Base-by-base conservation (phyloP, 2,888 invertebrate genomes). In the Pycnomerus fuliginosus region DNA sequence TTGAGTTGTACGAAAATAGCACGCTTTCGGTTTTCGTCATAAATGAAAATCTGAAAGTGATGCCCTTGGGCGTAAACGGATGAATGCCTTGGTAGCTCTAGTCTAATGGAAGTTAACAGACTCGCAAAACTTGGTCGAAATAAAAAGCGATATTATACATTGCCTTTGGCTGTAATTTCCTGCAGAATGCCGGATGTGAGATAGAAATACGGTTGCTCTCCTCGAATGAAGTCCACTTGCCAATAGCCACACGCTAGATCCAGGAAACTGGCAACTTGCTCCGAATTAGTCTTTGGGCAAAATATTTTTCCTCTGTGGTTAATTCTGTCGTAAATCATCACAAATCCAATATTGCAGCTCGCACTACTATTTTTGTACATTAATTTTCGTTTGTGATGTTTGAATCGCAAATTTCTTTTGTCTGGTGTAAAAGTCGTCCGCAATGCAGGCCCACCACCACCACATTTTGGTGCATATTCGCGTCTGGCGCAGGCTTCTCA, bases 81-180 rank as follows among this genome's bases (percentile, higher is more conserved):
- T 36, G 42, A 45, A 32, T 25, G 23, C 24, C 38, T 39, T 34
- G 23, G 44, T 44, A 29, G 34, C 20, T 35, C 36, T 27, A 32
- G 37, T 32, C 25, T 44, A 37, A 25, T 17, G 39, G 37, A 50
- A 42, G 44, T 44, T 48, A 48, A 48, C 48, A 45, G 45, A 25
- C 35, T 42, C 41, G 45, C 28, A 28, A 30, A 43, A 32, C 35
- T 41, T 27, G 11, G 39, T 29, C 23, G 16, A 35, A 38, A 48
- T 47, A 49, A 50, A 52, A 48, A 45, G 44, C 45, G 49, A 52
- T 55, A 54, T 53, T 57, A 55, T 53, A 52, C 52, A 51, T 50
- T 44, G 57, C 58, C 52, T 44, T 49, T 40, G 58, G 57, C 46
- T 38, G 55, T 57, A 60, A 60, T 60, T 58, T 60, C 58, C 60